Evolutionary conservation across 2,888 invertebrate genomes (phyloP).

Genomic region (Aproaerema taeniolella): DNA sequence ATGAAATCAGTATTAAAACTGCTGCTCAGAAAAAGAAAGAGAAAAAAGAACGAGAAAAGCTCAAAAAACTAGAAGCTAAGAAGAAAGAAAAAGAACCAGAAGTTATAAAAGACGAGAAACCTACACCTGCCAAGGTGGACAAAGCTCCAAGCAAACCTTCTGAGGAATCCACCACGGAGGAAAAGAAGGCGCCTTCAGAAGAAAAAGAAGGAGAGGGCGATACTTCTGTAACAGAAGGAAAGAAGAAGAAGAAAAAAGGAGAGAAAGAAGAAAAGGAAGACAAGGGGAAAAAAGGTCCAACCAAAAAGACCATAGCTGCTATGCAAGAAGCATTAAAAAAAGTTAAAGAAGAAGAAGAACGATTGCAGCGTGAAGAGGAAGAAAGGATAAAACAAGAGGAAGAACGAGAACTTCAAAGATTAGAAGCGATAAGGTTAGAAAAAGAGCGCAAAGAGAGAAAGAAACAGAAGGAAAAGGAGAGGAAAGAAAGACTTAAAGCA

Average conservation of each 20-base stretch:
- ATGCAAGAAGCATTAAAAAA: conserved; percentile 96
- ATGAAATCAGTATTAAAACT: conserved; percentile 82
- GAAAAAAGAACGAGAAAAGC: conserved; percentile 88
- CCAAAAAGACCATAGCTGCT: conserved; percentile 90
- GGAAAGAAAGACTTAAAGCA: conserved; percentile 94
- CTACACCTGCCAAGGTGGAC: conserved; percentile 31
- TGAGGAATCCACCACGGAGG: conserved; percentile 55
- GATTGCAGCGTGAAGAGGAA: conserved; percentile 84
- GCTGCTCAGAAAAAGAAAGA: conserved; percentile 94
- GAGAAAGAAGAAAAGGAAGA: conserved; percentile 76
- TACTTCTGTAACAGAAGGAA: conserved; percentile 51
- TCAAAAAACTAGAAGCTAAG: conserved; percentile 84
- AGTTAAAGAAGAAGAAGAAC: conserved; percentile 93
- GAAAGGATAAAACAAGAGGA: conserved; percentile 86
- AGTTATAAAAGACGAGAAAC: conserved; percentile 45
- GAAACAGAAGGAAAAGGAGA: conserved; percentile 94
- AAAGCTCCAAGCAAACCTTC: conserved; percentile 36
- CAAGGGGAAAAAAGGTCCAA: conserved; percentile 83
- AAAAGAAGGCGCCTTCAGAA: conserved; percentile 49
- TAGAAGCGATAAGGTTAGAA: conserved; percentile 87
- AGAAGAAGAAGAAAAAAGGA: conserved; percentile 65
- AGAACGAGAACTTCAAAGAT: conserved; percentile 83
- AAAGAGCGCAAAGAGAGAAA: conserved; percentile 92
- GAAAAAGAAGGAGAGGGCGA: conserved; percentile 57
- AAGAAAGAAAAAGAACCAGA: conserved; percentile 68